These are phyloP conservation scores for Dryas iulia DNA, from an alignment of 1,140 invertebrate genomes.

Conservation along the genomic window DNA sequence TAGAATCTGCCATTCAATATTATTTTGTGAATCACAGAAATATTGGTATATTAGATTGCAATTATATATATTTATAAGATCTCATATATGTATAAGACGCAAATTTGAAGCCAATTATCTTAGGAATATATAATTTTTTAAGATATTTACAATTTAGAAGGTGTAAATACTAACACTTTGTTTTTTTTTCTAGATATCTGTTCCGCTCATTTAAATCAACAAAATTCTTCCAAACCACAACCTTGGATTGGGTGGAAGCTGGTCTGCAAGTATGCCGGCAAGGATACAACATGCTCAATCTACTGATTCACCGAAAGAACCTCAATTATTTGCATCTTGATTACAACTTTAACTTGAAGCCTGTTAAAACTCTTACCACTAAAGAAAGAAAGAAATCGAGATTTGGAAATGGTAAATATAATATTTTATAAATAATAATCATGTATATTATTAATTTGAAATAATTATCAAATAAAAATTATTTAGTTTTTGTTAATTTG, in stretches of 20 bases:
- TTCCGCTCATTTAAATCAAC: constrained; percentile 99
- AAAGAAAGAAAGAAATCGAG: constrained; percentile 97
- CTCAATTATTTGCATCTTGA: constrained; percentile 99
- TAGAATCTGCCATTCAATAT: too few species aligned
- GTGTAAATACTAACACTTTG: background rate
- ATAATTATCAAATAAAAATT: too few species aligned
- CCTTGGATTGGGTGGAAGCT: constrained; percentile 99
- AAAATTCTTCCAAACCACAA: constrained; percentile 99
- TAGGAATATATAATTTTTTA: too few species aligned
- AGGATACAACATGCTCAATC: constrained; percentile 99
- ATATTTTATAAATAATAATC: background rate
- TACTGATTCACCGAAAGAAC: constrained; percentile 99
- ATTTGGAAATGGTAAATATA: constrained; percentile 95
- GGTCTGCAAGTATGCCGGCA: constrained; percentile 98
- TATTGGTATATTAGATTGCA: too few species aligned
- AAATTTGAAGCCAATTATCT: too few species aligned
- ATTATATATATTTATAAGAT: too few species aligned
- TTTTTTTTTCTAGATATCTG: constrained; percentile 83
- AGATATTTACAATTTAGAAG: too few species aligned
- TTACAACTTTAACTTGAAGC: constrained; percentile 99
- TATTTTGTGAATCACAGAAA: too few species aligned
- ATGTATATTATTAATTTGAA: background rate
- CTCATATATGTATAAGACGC: too few species aligned
- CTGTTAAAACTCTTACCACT: constrained; percentile 99
- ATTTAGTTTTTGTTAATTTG: too few species aligned